Evolutionary conservation across 1,140 invertebrate species (phyloP).

Genomic region (Sitophilus oryzae): DNA sequence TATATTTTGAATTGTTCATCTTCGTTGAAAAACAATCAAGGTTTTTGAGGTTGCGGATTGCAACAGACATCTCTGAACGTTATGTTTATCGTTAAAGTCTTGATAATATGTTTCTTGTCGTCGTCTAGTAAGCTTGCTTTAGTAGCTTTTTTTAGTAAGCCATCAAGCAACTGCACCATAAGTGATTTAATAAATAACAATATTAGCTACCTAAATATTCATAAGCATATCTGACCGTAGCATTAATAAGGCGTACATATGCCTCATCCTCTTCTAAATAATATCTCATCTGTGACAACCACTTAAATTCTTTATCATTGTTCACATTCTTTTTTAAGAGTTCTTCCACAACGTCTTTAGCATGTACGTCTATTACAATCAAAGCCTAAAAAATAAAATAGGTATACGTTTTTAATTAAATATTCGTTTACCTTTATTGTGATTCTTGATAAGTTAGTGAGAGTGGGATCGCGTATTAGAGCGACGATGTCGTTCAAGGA

Average conservation of each 20-base stretch:
- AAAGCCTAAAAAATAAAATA: conserved; percentile 58
- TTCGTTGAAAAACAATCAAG: too few species aligned
- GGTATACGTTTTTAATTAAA: too few species aligned
- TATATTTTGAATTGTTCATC: too few species aligned
- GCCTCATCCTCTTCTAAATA: conserved; percentile 81
- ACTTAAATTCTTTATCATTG: conserved; percentile 79
- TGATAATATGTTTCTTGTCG: too few species aligned
- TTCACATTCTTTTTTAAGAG: conserved; percentile 62
- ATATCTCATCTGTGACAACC: conserved; percentile 76
- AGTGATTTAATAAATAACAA: neutral
- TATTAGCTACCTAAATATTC: conserved; percentile 71
- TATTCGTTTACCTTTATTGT: conserved; percentile 69
- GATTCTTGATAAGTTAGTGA: conserved; percentile 61
- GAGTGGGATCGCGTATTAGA: conserved; percentile 51
- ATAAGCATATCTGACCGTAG: conserved; percentile 78
- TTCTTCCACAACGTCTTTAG: conserved; percentile 77
- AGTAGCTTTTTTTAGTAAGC: too few species aligned
- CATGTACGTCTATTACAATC: conserved; percentile 88
- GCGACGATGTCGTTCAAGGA: conserved; percentile 62
- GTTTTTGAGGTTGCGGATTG: too few species aligned
- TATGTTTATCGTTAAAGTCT: too few species aligned
- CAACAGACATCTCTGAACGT: too few species aligned
- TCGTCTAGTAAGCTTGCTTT: too few species aligned
- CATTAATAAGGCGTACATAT: conserved; percentile 81
- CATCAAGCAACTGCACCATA: too few species aligned